Evolutionary conservation across 2,113 vertebrate species (phyloP).

Genomic region (Phocoena sinus): DNA sequence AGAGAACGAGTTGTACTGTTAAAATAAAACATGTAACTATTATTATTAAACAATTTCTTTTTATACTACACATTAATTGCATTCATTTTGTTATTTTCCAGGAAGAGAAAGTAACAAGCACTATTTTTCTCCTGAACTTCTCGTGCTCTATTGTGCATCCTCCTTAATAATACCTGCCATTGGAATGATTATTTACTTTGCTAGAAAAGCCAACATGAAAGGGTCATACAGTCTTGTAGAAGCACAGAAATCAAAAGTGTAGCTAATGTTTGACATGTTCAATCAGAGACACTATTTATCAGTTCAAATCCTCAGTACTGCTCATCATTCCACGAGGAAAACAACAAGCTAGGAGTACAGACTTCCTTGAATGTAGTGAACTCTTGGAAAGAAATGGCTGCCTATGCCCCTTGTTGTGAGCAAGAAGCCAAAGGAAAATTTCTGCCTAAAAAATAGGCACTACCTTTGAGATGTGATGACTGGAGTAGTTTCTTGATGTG

Average conservation of each 20-base stretch:
- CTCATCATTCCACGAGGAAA: background rate
- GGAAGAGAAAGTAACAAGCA: conserved; percentile 57
- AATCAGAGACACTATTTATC: conserved; percentile 60
- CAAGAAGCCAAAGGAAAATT: conserved; percentile 52
- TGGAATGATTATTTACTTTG: conserved; percentile 78
- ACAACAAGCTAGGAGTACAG: background rate
- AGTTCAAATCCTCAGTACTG: background rate
- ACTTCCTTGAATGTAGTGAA: background rate
- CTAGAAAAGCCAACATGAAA: conserved; percentile 80
- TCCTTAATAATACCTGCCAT: conserved; percentile 71
- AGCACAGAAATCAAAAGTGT: conserved; percentile 79
- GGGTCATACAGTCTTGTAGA: conserved; percentile 84
- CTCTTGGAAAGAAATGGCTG: background rate
- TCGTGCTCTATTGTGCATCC: conserved; percentile 72
- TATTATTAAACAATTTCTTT: background rate
- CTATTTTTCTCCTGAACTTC: conserved; percentile 70
- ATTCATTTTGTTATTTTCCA: conserved; percentile 70
- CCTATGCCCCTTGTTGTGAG: background rate
- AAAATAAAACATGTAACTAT: background rate
- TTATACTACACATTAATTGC: conserved; percentile 39
- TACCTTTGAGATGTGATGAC: background rate
- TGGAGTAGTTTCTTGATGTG: conserved; percentile 50
- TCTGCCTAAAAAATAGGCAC: conserved; percentile 8
- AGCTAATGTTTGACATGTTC: conserved; percentile 31
- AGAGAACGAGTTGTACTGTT: background rate